Conservation (phyloP, 2,113 vertebrate species). For the Istiophorus platypterus region DNA sequence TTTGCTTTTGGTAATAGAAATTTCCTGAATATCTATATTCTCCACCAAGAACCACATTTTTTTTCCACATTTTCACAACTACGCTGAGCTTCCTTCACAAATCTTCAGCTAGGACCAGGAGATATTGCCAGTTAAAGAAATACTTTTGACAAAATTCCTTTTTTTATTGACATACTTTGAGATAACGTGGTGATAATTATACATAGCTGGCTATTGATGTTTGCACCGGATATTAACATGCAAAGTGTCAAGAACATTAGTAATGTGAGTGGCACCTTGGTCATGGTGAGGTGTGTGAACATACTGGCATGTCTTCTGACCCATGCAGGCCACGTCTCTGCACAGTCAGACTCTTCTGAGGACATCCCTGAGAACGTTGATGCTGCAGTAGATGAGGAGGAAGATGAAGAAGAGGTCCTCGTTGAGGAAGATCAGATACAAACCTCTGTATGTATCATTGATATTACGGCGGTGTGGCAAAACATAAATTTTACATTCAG, state of each 20-base stretch:
- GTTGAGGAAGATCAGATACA: conserved; percentile 81
- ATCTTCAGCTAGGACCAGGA: too few species aligned
- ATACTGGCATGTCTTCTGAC: neutral
- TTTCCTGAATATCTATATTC: too few species aligned
- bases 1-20: too few species aligned
- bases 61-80: too few species aligned
- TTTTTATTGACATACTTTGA: too few species aligned
- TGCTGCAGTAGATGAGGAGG: conserved; percentile 81
- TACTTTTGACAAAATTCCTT: too few species aligned
- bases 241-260: too few species aligned
- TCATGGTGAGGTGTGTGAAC: neutral
- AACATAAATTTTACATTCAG: neutral
- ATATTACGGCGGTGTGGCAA: neutral
- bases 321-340: conserved; percentile 70
- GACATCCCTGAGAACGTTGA: conserved; percentile 68
- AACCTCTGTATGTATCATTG: conserved; percentile 65
- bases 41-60: too few species aligned
- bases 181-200: neutral
- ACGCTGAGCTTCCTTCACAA: too few species aligned
- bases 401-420: conserved; percentile 79
- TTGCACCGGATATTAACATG: too few species aligned
- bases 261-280: too few species aligned
- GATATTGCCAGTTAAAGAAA: too few species aligned
- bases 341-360: conserved; percentile 74
- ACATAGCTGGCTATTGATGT: neutral